phyloP scores from a whole-genome alignment of 2,888 invertebrate genomes.

The Leucania comma region DNA sequence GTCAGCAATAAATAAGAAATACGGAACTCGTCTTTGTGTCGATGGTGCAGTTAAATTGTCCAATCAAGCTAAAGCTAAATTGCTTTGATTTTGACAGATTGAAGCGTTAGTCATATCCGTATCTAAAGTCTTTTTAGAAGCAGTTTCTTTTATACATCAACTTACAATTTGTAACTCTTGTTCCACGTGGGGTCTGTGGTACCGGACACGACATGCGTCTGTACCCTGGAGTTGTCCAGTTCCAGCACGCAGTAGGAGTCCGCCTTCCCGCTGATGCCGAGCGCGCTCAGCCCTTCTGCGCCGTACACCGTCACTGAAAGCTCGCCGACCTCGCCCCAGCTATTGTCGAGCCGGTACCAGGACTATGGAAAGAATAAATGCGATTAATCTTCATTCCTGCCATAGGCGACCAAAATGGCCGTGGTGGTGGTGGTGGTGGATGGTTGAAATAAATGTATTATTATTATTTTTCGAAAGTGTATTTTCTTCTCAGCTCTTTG shows the following conservation, averaged over 20 bases:
- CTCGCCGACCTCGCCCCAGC: constrained; percentile 84
- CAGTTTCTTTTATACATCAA: neutral
- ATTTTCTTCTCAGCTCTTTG: too few species aligned
- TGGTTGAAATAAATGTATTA: too few species aligned
- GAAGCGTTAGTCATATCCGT: neutral
- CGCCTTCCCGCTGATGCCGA: constrained; percentile 80
- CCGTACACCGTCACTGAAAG: constrained; percentile 83
- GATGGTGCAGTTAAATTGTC: neutral
- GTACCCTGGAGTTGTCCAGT: constrained; percentile 85
- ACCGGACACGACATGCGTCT: constrained; percentile 82
- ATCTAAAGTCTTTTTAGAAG: neutral
- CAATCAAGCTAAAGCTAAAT: neutral
- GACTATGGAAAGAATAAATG: constrained; percentile 68
- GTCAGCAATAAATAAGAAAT: too few species aligned
- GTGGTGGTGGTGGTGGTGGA: too few species aligned
- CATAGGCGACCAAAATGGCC: neutral
- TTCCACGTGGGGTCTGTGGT: constrained; percentile 84
- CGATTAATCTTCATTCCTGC: neutral
- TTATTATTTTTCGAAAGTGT: too few species aligned
- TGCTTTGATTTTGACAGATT: neutral
- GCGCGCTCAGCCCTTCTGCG: constrained; percentile 79
- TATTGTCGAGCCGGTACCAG: constrained; percentile 83
- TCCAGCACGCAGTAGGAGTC: constrained; percentile 86
- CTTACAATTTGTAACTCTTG: constrained; percentile 86
- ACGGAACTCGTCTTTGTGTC: neutral